Percentiles rank a stretch among this genome's conserved stretches.
Conservation (phyloP, 2,888 invertebrate species). For the Cecidostiba fungosa region DNA sequence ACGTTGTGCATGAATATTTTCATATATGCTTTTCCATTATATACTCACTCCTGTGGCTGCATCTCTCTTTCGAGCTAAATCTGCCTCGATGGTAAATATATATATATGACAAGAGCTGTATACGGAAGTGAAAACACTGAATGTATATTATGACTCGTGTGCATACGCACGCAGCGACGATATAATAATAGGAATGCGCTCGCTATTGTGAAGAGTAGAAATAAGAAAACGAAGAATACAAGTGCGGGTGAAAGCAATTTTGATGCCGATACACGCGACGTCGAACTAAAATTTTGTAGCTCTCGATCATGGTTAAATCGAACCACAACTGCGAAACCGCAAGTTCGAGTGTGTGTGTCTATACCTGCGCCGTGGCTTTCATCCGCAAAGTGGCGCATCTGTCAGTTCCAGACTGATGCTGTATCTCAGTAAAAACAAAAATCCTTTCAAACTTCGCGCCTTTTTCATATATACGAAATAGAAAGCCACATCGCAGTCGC, state of each 20-base stretch:
- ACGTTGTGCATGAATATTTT: neutral
- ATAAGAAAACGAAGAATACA: no score
- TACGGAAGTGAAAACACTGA: neutral
- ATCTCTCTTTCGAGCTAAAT: neutral
- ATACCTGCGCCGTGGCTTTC: no score
- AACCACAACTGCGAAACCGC: no score
- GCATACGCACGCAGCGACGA: neutral
- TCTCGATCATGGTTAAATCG: no score
- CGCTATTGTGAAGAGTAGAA: neutral
- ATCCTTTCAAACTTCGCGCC: neutral
- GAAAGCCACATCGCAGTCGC: neutral
- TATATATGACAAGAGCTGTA: neutral
- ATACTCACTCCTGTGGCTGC: neutral
- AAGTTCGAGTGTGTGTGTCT: no score
- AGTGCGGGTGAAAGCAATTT: neutral
- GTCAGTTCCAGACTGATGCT: no score
- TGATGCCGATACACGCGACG: no score
- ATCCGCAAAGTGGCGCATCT: no score
- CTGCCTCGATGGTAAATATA: neutral
- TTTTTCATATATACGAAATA: neutral
- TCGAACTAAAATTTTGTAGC: no score
- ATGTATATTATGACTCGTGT: neutral
- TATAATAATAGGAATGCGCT: neutral
- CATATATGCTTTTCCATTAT: neutral
- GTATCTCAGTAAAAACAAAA: neutral